These are phyloP conservation scores for Drosophila fuyamai DNA, from an alignment of 1,140 invertebrate species.

Conservation along the genomic window DNA sequence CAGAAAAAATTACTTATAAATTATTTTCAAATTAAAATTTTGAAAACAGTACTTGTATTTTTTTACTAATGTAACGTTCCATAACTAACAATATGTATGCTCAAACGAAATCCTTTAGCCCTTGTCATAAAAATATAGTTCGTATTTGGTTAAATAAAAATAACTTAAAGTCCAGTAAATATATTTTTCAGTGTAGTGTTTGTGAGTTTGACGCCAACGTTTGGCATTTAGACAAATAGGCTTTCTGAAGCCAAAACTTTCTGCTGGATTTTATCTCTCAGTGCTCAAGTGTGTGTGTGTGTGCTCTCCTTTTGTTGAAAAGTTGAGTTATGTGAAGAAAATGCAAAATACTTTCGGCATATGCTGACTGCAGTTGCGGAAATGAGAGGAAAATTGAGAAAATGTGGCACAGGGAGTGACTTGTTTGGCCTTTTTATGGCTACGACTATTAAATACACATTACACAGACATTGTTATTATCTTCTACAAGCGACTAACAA, in stretches of 20 bases:
- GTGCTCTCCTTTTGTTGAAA: slow-evolving; percentile 45
- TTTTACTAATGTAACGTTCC: too few species aligned
- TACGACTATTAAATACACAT: slow-evolving; percentile 65
- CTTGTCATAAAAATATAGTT: too few species aligned
- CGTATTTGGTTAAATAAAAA: too few species aligned
- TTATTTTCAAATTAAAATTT: too few species aligned
- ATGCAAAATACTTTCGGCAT: slow-evolving; percentile 61
- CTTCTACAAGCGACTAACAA: slow-evolving; percentile 37
- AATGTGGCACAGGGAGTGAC: slow-evolving; percentile 19
- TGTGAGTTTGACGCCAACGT: slow-evolving; percentile 34
- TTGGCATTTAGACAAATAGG: slow-evolving; percentile 68
- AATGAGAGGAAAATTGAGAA: slow-evolving; percentile 14
- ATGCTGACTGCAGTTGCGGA: slow-evolving; percentile 20
- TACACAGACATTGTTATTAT: slow-evolving; percentile 50
- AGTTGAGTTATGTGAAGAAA: slow-evolving; percentile 67
- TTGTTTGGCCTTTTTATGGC: slow-evolving; percentile 34
- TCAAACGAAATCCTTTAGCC: too few species aligned
- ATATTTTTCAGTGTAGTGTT: slow-evolving; percentile 8
- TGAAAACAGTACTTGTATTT: too few species aligned
- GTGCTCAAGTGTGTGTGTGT: slow-evolving; percentile 14
- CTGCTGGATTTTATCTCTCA: slow-evolving; percentile 29
- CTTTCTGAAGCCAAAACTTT: slow-evolving; percentile 35
- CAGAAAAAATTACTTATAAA: too few species aligned
- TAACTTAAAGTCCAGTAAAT: background rate
- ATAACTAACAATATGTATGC: too few species aligned